Percentiles rank a stretch among this genome's conserved stretches.
phyloP scores from a whole-genome alignment of 2,888 invertebrate species.

The Polydrusus tereticollis region DNA sequence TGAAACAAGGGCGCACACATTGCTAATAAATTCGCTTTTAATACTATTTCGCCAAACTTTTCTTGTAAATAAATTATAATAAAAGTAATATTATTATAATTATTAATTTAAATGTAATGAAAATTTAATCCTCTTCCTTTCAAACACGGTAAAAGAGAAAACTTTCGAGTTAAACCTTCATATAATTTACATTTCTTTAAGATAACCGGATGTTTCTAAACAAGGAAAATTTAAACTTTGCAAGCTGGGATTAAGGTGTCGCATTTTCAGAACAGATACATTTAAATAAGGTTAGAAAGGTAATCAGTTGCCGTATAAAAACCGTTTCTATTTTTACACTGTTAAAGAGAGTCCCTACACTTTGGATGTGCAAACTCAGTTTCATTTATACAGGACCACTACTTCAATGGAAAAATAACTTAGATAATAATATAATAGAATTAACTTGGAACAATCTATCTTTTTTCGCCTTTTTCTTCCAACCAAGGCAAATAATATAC shows the following conservation, averaged over 20 bases:
- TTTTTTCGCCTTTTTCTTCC: no score
- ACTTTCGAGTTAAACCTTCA: background rate
- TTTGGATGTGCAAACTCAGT: no score
- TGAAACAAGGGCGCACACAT: background rate
- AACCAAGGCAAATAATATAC: no score
- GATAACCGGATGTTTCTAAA: slow-evolving; percentile 1
- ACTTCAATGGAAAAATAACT: no score
- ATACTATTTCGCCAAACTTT: background rate
- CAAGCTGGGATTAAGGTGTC: background rate
- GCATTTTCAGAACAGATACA: background rate
- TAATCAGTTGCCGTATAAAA: background rate
- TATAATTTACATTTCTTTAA: slow-evolving; percentile 10
- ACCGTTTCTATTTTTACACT: no score
- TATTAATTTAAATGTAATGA: slow-evolving; percentile 10
- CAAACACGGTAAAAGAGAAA: background rate
- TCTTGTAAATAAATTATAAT: background rate
- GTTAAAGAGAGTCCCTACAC: no score
- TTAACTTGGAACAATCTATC: no score
- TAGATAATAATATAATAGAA: no score
- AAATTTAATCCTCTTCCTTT: background rate
- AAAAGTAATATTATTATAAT: background rate
- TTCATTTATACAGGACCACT: no score
- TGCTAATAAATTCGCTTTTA: background rate
- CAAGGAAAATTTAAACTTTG: background rate
- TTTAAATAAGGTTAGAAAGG: background rate